These are phyloP conservation scores for Trisateles emortualis DNA, from an alignment of 2,888 invertebrate genomes.

Conservation along the genomic window DNA sequence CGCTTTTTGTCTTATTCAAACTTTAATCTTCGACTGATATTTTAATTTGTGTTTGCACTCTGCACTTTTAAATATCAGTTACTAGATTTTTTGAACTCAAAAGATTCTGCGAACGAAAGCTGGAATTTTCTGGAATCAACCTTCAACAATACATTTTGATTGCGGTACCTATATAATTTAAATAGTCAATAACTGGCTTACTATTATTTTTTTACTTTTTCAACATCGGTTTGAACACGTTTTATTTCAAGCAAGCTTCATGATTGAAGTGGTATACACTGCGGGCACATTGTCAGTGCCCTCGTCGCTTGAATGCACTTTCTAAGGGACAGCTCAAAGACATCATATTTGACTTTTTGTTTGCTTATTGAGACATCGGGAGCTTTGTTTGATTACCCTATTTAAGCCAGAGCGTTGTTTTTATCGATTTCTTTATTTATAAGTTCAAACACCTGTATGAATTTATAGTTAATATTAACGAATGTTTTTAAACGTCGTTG, in stretches of 20 bases:
- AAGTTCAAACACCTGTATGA: conserved; percentile 18
- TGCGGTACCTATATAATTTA: background rate
- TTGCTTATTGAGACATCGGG: conserved; percentile 52
- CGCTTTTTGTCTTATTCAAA: too few relatives aligned
- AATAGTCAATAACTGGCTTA: conserved; percentile 22
- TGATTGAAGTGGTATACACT: conserved; percentile 64
- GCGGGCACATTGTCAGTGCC: conserved; percentile 75
- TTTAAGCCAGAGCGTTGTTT: conserved; percentile 25
- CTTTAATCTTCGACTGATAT: too few relatives aligned
- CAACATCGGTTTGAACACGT: conserved; percentile 21
- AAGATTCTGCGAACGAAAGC: too few relatives aligned
- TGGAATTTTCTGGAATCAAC: too few relatives aligned
- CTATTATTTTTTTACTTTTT: background rate
- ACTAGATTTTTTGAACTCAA: too few relatives aligned
- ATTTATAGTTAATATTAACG: background rate
- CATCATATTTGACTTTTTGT: conserved; percentile 66
- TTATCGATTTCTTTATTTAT: conserved; percentile 27
- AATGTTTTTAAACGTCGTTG: background rate
- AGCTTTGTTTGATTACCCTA: conserved; percentile 44
- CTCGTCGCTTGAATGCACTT: conserved; percentile 61
- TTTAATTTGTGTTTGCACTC: too few relatives aligned
- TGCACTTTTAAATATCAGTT: too few relatives aligned
- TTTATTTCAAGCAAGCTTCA: conserved; percentile 39
- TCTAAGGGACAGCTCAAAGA: conserved; percentile 48
- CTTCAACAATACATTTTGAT: too few relatives aligned